Evolutionary conservation across 2,797 vertebrate species (phyloP).

Genomic region (Muraenolepis orangiensis): DNA sequence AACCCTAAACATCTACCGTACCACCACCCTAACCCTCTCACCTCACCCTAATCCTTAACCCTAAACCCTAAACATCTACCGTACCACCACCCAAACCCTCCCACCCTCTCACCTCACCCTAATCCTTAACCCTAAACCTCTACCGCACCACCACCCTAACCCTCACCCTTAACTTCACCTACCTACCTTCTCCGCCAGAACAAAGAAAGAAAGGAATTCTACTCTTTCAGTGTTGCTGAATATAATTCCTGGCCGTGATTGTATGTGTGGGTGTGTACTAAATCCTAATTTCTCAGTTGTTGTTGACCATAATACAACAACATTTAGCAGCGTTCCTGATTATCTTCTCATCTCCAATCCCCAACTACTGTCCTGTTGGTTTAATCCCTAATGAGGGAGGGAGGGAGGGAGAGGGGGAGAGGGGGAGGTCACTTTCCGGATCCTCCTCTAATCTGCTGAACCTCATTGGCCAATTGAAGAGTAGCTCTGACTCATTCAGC

Average conservation of each 20-base stretch:
- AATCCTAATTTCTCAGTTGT: neutral
- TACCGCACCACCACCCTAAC: neutral
- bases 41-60: neutral
- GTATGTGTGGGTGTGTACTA: neutral
- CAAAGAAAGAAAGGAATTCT: conserved; percentile 1
- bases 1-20: too few relatives aligned
- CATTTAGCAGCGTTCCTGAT: conserved; percentile 33
- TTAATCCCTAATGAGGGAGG: conserved; percentile 55
- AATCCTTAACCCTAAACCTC: neutral
- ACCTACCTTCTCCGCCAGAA: neutral
- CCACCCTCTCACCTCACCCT: too few relatives aligned
- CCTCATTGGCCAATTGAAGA: conserved; percentile 42
- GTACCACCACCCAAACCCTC: neutral
- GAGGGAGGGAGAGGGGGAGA: conserved; percentile 4
- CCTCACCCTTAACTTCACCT: neutral
- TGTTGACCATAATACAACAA: neutral
- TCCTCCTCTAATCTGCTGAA: conserved; percentile 37
- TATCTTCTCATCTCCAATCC: conserved; percentile 61
- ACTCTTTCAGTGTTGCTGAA: neutral
- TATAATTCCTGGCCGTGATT: neutral
- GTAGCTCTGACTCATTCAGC: conserved; percentile 15
- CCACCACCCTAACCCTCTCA: neutral
- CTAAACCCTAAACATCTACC: neutral
- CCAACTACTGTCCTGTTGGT: conserved; percentile 48
- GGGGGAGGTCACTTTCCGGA: neutral